Evolutionary conservation across 1,140 invertebrate genomes (phyloP).

Genomic region (Lethrus apterus): DNA sequence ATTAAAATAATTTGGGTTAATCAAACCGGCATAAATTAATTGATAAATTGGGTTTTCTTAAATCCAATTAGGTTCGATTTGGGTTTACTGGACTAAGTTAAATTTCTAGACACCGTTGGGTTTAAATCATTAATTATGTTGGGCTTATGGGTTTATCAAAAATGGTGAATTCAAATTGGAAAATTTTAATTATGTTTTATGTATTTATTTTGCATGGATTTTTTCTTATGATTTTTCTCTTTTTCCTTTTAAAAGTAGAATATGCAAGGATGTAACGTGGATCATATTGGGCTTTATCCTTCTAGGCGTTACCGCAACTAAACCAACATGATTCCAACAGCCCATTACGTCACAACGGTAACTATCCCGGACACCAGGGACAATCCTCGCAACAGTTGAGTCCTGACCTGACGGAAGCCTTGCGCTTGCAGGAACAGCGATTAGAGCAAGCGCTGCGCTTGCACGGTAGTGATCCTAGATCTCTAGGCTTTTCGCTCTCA

Average conservation of each 20-base stretch:
- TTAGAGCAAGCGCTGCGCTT: constrained; percentile 73
- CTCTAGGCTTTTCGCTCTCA: constrained; percentile 54
- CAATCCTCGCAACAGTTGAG: constrained; percentile 47
- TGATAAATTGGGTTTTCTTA: too few relatives aligned
- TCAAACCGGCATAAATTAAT: too few relatives aligned
- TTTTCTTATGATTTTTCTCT: neutral
- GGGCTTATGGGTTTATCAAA: too few relatives aligned
- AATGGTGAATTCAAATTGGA: neutral
- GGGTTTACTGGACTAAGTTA: too few relatives aligned
- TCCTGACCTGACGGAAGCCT: constrained; percentile 58
- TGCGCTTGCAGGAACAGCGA: constrained; percentile 70
- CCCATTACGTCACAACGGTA: constrained; percentile 42
- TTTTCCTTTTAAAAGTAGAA: neutral
- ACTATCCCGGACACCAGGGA: constrained; percentile 43
- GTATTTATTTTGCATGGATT: neutral
- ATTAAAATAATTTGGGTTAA: too few relatives aligned
- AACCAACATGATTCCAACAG: constrained; percentile 32
- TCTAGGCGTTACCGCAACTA: constrained; percentile 44
- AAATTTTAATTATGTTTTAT: neutral
- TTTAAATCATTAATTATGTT: too few relatives aligned
- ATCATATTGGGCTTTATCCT: constrained; percentile 7
- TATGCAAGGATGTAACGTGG: constrained; percentile 4
- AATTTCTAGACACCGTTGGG: too few relatives aligned
- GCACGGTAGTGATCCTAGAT: constrained; percentile 58
- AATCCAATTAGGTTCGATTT: too few relatives aligned